Evolutionary conservation across 2,113 vertebrate genomes (phyloP), one percentile per base, ranked within the genome.

Genomic region (Ailurus styani): DNA sequence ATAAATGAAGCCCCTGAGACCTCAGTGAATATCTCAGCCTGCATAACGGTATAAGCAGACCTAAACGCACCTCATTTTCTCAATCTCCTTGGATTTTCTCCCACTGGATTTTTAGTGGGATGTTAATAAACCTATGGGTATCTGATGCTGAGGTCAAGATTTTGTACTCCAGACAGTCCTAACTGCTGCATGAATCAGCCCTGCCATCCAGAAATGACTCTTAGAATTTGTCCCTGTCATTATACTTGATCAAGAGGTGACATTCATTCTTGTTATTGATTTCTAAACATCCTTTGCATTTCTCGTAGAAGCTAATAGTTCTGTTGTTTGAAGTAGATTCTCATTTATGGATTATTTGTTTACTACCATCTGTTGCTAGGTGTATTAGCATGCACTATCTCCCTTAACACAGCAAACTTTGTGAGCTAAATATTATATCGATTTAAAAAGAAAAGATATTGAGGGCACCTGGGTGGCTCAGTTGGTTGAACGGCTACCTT

Each of bases 1-100:
- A 42, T 87, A 90, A 95, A 82, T 47, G 66, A 90, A 94, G 42
- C 95, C 85, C 88, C 8, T 87, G 91, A 82, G 91, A 90, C 75
- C 31, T 84, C 86, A 66, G 40, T 83, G 14, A 96, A 1, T 34
- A 57, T 50, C 78, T 82, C 34, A 64, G 78, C 6, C 34, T 87
- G 27, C 78, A 17, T 40, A 40, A 31, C 31, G 10, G 50, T 29
- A 6, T 50, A 23, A 47, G 75, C 87, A n/a, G 37, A 54, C 3
- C 27, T 57, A 90, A 72, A 90, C 25, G 31, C 57, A 72, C 13
- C 4, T 62, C 79, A 78, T 90, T 96, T 84, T 94, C 85, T 90
- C 17, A 37, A 0, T 84, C 68, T 93, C 82, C 5, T 1, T 90
- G 94, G 85, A n/a, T 92, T 91, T 90, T 88, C 50, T 96, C 57